phyloP scores from a whole-genome alignment of 1,140 invertebrate genomes.

The Drosophila obscura region DNA sequence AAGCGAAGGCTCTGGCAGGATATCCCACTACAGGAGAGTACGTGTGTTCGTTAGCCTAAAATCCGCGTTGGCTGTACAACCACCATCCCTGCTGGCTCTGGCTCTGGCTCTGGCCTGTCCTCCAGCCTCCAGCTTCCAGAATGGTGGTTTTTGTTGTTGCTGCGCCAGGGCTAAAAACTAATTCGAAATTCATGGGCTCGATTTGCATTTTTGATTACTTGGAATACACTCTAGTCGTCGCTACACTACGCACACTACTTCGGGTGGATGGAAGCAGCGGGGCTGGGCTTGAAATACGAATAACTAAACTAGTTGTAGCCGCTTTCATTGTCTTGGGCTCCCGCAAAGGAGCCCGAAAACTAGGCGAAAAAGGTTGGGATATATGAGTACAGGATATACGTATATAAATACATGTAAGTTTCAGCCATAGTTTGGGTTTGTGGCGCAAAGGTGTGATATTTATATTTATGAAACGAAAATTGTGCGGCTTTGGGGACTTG shows the following conservation, averaged over 20 bases:
- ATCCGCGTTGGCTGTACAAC: slow-evolving; percentile 67
- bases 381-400: neutral
- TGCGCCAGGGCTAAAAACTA: slow-evolving; percentile 70
- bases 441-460: slow-evolving; percentile 71
- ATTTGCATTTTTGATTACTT: slow-evolving; percentile 82
- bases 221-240: slow-evolving; percentile 58
- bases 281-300: neutral
- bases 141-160: slow-evolving; percentile 37
- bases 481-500: slow-evolving; percentile 39
- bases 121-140: neutral
- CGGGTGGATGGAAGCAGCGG: no score
- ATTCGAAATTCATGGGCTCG: slow-evolving; percentile 81
- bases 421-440: slow-evolving; percentile 41
- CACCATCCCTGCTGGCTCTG: slow-evolving; percentile 2
- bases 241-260: neutral
- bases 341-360: no score
- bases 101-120: neutral
- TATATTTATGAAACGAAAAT: slow-evolving; percentile 76
- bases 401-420: slow-evolving; percentile 25
- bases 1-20: slow-evolving; percentile 7
- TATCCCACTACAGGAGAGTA: slow-evolving; percentile 21
- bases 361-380: slow-evolving; percentile 13
- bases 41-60: slow-evolving; percentile 79
- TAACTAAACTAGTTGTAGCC: slow-evolving; percentile 16
- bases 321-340: slow-evolving; percentile 33